Base-by-base conservation (phyloP, 2,888 invertebrate species). In the Aradus depressus region DNA sequence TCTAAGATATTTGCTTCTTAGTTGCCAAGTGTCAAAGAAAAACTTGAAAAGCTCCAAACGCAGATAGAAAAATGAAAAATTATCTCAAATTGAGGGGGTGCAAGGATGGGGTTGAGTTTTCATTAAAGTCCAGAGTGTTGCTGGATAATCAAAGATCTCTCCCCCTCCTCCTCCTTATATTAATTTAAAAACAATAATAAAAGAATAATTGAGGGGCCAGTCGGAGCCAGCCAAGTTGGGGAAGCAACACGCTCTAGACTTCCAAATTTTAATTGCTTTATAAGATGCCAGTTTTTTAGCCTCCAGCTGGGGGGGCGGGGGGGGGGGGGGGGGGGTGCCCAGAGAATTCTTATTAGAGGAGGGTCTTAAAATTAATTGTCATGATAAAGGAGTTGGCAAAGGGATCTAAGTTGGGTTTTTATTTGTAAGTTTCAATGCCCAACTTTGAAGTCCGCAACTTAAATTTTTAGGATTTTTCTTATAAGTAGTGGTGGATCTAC, bases 101-200 rank as follows among this genome's bases (percentile, higher is more conserved):
- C n/a, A n/a, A n/a, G n/a, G n/a, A n/a, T n/a, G n/a, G n/a, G n/a
- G n/a, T n/a, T n/a, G n/a, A n/a, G n/a, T n/a, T 47, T 47, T 47
- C 47, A 47, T 47, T 47, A 47, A 37, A 42, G 25, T 12, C 14
- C 25, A 37, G 47, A 37, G 47, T 37, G 44, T 44, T 44, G 28
- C 32, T 12, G 37, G 38, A 41, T 49, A 53, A 53, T 53, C 53
- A 53, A 45, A 53, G 50, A 50, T 53, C 28, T 19, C 42, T 42
- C 50, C 44, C 38, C 32, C 44, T 19, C 6, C 26, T 19, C 41
- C 22, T 21, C 38, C 21, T 39, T 50, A 47, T 51, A 53, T 53
- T 53, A 53, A 53, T 53, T 53, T 53, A 53, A 53, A 53, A 53
- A 53, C 53, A 53, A 53, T 53, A 53, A 53, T 50, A 53, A 53